These are phyloP conservation scores for Eutolmus rufibarbis DNA, from an alignment of 2,888 invertebrate genomes.

Conservation along the genomic window DNA sequence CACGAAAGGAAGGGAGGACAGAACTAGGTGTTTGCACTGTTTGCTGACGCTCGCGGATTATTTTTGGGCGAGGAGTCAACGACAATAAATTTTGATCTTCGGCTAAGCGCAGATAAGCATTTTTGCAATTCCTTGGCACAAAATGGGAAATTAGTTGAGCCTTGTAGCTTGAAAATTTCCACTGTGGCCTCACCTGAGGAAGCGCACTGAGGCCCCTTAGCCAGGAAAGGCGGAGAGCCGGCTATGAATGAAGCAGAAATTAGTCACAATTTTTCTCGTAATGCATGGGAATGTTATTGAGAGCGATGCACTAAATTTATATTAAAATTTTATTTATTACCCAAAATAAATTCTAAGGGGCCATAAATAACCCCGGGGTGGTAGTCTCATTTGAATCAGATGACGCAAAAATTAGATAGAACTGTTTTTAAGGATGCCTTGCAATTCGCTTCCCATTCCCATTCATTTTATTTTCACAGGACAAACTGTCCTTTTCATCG, in stretches of 20 bases:
- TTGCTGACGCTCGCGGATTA: not conserved
- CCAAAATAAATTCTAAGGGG: not conserved
- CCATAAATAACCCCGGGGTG: not conserved
- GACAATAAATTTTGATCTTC: not conserved
- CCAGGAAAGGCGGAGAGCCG: not conserved
- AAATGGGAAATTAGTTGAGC: not conserved
- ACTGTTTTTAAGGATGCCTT: not conserved
- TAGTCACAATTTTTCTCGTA: not conserved
- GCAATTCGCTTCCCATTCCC: not conserved
- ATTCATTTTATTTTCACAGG: not conserved
- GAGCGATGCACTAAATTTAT: conserved; percentile 14
- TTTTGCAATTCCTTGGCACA: not conserved
- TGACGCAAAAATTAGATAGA: not conserved
- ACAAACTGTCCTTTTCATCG: not conserved
- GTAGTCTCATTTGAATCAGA: not conserved
- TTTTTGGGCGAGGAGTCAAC: not conserved
- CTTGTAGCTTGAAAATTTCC: not conserved
- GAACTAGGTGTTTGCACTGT: not conserved
- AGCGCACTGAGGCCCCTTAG: not conserved
- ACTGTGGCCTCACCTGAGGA: not conserved
- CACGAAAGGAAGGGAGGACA: not conserved
- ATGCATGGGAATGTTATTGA: not conserved
- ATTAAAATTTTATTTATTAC: not conserved
- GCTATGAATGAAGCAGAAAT: not conserved
- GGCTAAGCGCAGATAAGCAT: not conserved